Conservation (phyloP, 2,113 vertebrate genomes). For the Seriola rivoliana region DNA sequence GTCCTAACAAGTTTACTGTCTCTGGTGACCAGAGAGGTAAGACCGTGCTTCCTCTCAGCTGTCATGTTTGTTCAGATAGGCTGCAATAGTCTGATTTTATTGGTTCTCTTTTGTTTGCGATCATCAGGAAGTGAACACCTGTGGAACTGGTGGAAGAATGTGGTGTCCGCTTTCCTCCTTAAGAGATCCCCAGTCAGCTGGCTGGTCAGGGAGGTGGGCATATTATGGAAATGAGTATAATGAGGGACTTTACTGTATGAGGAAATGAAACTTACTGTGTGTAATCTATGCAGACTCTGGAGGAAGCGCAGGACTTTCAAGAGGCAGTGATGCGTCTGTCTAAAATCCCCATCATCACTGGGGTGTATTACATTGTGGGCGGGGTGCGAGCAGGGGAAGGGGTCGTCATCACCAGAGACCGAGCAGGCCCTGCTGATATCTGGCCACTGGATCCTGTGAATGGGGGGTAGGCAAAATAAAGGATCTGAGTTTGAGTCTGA, state of each 20-base stretch:
- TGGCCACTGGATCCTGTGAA: constrained; percentile 90
- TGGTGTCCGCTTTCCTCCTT: constrained; percentile 87
- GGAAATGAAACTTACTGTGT: constrained; percentile 27
- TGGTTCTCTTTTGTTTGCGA: constrained; percentile 5
- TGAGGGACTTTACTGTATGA: background rate
- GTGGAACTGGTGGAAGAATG: constrained; percentile 96
- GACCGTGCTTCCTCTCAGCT: background rate
- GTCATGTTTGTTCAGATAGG: background rate
- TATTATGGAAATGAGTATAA: background rate
- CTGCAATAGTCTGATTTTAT: background rate
- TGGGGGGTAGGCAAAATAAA: constrained; percentile 85
- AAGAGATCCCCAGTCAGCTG: constrained; percentile 90
- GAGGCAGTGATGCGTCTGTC: constrained; percentile 88
- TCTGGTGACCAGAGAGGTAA: constrained; percentile 92
- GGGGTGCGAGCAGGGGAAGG: constrained; percentile 88
- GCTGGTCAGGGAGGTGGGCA: constrained; percentile 91
- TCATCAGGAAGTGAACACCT: constrained; percentile 82
- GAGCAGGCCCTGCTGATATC: constrained; percentile 88
- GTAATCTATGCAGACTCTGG: constrained; percentile 76
- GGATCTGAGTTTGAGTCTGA: background rate
- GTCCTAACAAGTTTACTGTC: constrained; percentile 91
- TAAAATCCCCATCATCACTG: constrained; percentile 89
- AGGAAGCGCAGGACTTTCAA: constrained; percentile 87
- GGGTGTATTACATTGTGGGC: constrained; percentile 94
- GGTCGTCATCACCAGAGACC: constrained; percentile 91